A percentile compares a stretch with the other conserved stretches of the same genome.
Evolutionary conservation across 2,888 invertebrate genomes (phyloP).

Genomic region (Pteria penguin): DNA sequence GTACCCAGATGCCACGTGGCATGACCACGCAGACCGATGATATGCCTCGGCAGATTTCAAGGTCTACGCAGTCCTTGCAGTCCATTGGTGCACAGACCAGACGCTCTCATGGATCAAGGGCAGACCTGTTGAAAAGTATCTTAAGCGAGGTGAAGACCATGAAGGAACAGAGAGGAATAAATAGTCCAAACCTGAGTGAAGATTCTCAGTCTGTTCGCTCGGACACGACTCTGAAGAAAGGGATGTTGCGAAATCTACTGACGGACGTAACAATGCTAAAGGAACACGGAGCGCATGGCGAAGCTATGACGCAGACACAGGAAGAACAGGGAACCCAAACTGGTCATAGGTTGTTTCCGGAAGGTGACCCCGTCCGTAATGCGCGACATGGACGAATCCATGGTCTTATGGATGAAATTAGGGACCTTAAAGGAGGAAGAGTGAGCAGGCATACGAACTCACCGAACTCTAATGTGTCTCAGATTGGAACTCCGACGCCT

Average conservation of each 20-base stretch:
- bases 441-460: constrained; percentile 47
- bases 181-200: constrained; percentile 56
- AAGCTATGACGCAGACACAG: constrained; percentile 65
- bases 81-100: constrained; percentile 71
- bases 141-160: constrained; percentile 72
- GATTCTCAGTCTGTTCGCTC: constrained; percentile 61
- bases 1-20: constrained; percentile 51
- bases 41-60: constrained; percentile 38
- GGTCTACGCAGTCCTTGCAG: constrained; percentile 62
- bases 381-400: constrained; percentile 65
- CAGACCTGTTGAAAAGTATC: constrained; percentile 67
- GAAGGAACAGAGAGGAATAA: constrained; percentile 68
- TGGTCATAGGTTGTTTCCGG: constrained; percentile 65
- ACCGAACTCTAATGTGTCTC: constrained; percentile 53
- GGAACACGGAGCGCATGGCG: constrained; percentile 62
- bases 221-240: constrained; percentile 63
- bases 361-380: constrained; percentile 62
- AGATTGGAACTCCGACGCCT: constrained; percentile 45
- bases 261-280: constrained; percentile 64
- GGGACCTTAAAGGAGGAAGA: constrained; percentile 55
- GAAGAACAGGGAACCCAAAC: constrained; percentile 72
- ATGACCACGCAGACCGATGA: constrained; percentile 64
- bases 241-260: constrained; percentile 62
- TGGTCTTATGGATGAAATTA: constrained; percentile 67
- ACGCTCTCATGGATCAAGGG: constrained; percentile 61